Conservation (phyloP, 2,888 invertebrate genomes). For the Tetheella fluctuosa region DNA sequence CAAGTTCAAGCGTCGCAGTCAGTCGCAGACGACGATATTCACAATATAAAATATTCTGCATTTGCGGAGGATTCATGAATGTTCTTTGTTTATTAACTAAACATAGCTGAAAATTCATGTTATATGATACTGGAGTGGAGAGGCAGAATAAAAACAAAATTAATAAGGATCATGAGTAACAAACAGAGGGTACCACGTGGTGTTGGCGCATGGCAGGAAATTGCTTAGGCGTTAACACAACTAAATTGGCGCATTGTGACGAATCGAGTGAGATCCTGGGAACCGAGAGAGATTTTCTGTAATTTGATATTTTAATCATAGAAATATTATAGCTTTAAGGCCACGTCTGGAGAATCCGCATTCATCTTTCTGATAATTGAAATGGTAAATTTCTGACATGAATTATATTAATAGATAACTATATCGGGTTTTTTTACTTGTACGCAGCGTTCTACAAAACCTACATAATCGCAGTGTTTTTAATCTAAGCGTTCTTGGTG, state of each 20-base stretch:
- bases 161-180: constrained; percentile 55
- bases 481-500: neutral
- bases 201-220: constrained; percentile 56
- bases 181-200: constrained; percentile 39
- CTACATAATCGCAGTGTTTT: too few species aligned
- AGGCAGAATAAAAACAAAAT: constrained; percentile 38
- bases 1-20: neutral
- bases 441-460: too few species aligned
- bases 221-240: constrained; percentile 45
- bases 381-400: too few species aligned
- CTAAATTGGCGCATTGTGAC: constrained; percentile 36
- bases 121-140: neutral
- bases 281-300: constrained; percentile 18
- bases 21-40: neutral
- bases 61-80: neutral
- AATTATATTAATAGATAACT: too few species aligned
- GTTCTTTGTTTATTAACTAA: constrained; percentile 1
- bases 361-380: too few species aligned
- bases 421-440: too few species aligned
- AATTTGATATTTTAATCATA: neutral
- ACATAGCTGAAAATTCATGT: neutral
- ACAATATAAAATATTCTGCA: neutral
- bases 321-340: neutral
- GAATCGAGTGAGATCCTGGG: constrained; percentile 30
- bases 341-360: too few species aligned